Conservation (phyloP, 92 coral and sea anemone genomes). For the Epizoanthus ramosus region DNA sequence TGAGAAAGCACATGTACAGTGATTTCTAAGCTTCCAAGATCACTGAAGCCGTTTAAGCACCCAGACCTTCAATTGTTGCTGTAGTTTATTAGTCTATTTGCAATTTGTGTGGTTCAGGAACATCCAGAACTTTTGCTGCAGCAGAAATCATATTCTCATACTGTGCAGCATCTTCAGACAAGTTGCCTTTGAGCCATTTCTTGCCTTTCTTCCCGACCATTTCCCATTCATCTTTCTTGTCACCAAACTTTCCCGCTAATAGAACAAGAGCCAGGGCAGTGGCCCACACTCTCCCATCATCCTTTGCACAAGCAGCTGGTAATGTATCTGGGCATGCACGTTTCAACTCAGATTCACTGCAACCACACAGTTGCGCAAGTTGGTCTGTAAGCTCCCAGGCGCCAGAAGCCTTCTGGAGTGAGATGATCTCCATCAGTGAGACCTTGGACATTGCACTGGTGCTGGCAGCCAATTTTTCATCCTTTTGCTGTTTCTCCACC, state of each 20-base stretch:
- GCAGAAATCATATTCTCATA: not conserved
- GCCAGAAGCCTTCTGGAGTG: conserved; percentile 86
- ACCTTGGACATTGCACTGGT: not conserved
- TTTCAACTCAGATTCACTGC: conserved; percentile 40
- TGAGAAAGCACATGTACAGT: no score
- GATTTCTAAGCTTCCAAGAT: no score
- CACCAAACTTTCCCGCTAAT: conserved; percentile 53
- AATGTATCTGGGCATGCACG: conserved; percentile 62
- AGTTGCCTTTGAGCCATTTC: conserved; percentile 72
- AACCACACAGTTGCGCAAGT: conserved; percentile 61
- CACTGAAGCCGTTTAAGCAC: no score
- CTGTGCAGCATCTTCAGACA: conserved; percentile 26
- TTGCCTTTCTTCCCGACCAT: conserved; percentile 76
- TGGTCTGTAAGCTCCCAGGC: conserved; percentile 75
- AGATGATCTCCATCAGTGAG: conserved; percentile 35
- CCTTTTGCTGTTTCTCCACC: not conserved
- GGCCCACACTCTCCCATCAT: conserved; percentile 71
- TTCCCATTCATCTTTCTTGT: conserved; percentile 82
- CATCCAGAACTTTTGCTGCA: conserved; percentile 2
- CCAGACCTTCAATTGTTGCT: no score
- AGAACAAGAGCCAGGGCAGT: conserved; percentile 70
- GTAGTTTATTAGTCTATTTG: conserved; percentile 17
- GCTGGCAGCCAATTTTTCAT: not conserved
- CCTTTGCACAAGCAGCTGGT: conserved; percentile 29
- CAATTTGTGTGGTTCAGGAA: not conserved